A percentile compares a stretch with the other conserved stretches of the same genome.
Evolutionary conservation across 2,113 vertebrate species (phyloP).

Genomic region (Recurvirostra avosetta): DNA sequence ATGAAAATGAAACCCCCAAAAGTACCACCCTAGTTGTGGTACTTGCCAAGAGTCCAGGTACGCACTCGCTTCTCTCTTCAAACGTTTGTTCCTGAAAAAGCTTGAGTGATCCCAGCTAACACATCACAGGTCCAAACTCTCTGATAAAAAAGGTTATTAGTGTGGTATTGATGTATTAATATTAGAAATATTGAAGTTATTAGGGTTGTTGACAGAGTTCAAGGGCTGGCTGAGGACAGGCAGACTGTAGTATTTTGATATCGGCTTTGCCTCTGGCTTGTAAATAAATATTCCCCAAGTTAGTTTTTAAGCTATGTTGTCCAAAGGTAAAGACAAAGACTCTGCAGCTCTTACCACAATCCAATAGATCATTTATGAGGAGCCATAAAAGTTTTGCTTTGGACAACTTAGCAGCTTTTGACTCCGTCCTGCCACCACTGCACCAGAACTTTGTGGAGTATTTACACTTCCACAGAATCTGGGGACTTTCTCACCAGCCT

Average conservation of each 20-base stretch:
- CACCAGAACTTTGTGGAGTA: no score
- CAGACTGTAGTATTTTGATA: not conserved
- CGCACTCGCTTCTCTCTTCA: not conserved
- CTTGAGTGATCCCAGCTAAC: not conserved
- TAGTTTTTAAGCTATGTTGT: not conserved
- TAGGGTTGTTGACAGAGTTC: not conserved
- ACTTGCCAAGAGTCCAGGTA: not conserved
- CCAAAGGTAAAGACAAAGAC: not conserved
- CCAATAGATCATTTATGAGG: not conserved
- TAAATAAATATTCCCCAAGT: not conserved
- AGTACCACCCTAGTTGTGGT: not conserved
- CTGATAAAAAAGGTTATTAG: not conserved
- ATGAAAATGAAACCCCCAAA: not conserved
- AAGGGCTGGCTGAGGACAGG: not conserved
- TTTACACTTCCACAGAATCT: not conserved
- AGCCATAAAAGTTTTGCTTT: not conserved
- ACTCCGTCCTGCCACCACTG: not conserved
- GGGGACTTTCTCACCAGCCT: not conserved
- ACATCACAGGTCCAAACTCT: not conserved
- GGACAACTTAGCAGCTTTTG: not conserved
- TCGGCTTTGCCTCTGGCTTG: not conserved
- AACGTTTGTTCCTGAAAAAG: not conserved
- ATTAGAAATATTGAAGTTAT: not conserved
- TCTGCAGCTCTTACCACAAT: not conserved
- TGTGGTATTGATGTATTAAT: not conserved